Evolutionary conservation across 2,113 vertebrate genomes (phyloP).

Genomic region (Phylloscopus trochiloides): DNA sequence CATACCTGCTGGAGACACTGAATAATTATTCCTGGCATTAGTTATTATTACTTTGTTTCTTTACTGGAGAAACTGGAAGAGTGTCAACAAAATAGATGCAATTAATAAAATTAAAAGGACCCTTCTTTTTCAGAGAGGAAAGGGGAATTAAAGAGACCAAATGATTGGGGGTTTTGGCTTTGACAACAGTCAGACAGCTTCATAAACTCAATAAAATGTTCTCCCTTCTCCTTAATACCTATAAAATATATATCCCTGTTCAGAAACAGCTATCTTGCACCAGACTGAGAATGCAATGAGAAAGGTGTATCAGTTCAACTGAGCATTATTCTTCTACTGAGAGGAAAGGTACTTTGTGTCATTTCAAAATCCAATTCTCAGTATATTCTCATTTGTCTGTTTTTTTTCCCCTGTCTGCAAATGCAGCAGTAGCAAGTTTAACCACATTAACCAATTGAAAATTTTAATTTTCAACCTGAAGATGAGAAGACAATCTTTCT

Average conservation of each 20-base stretch:
- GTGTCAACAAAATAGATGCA: not conserved
- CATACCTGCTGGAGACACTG: not conserved
- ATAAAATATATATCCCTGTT: not conserved
- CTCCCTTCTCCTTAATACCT: not conserved
- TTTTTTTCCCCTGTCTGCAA: not conserved
- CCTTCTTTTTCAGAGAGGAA: not conserved
- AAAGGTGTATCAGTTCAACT: not conserved
- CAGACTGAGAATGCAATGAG: not conserved
- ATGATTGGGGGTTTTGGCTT: not conserved
- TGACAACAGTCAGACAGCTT: not conserved
- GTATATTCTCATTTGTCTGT: not conserved
- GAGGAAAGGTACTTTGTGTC: not conserved
- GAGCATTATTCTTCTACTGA: slow-evolving; percentile 3
- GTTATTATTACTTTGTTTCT: not conserved
- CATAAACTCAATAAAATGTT: not conserved
- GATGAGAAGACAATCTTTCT: slow-evolving; percentile 25
- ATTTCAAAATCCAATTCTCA: slow-evolving; percentile 3
- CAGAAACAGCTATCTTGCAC: not conserved
- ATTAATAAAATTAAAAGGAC: not conserved
- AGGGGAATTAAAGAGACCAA: not conserved
- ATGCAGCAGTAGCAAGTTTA: not conserved
- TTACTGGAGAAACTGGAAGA: not conserved
- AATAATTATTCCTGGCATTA: slow-evolving; percentile 22
- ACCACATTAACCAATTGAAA: not conserved
- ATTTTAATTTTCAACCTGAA: slow-evolving; percentile 52